Base-by-base conservation (phyloP, 1,140 invertebrate genomes). In the Drosophila lacteicornis region DNA sequence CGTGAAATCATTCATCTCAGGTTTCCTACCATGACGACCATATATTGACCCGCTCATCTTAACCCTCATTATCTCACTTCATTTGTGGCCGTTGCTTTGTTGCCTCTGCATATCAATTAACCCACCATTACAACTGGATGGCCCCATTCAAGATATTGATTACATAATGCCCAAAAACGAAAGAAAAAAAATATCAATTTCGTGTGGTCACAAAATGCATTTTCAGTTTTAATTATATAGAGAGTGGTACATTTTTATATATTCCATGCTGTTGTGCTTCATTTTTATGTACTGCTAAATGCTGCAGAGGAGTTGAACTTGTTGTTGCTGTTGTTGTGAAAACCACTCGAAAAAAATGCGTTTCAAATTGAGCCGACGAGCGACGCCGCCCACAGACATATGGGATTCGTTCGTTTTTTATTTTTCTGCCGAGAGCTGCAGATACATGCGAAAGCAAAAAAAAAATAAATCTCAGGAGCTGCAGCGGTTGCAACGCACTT, bases 281-380 rank as follows among this genome's bases (percentile, higher is more conserved):
- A 81, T 75, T 79, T 84, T 90, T 84, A 90, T 90, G 79, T 90
- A 66, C 85, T 90, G 85, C 70, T 90, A 90, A 90, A 90, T 90
- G 69, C 68, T 90, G 86, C 86, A 90, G 86, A 90, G 86, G 86
- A 90, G 86, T 90, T 79, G 60, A 46, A 61, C 47, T n/a, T 36
- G 59, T 38, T 36, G 59, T 47, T 46, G 27, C 33, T 11, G 46
- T 61, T 78, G 47, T 55, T 73, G 75, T 76, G 66, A 66, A 61
- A 82, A 82, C 75, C 66, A 80, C 71, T 67, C 27, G 46, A 83
- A 70, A 76, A 77, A 70, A 82, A 82, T 82, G 81, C 77, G 68
- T 74, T 84, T 76, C 70, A 82, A 78, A 63, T 60, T 45, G 56
- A 80, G 59, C 57, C 73, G 66, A 62, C 55, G 43, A 62, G 74